Evolutionary conservation across 2,888 invertebrate genomes (phyloP).

Genomic region (Aquatica leii): DNA sequence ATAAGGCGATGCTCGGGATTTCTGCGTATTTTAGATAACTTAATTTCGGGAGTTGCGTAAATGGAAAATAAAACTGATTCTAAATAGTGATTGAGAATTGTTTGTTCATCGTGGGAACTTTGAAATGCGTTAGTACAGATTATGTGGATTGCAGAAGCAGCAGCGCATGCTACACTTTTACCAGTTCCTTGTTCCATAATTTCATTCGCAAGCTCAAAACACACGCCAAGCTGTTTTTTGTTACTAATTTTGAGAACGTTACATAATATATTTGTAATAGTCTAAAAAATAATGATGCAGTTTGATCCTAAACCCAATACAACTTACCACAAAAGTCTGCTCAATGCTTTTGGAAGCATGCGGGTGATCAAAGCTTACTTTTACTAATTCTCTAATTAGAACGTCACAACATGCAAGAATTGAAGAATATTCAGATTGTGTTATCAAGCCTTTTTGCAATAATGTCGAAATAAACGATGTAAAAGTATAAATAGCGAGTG

Average conservation of each 20-base stretch:
- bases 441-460: neutral
- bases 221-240: neutral
- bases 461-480: neutral
- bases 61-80: constrained; percentile 24
- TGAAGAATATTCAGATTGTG: neutral
- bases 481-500: neutral
- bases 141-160: neutral
- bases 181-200: neutral
- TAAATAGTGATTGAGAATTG: constrained; percentile 13
- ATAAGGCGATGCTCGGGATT: constrained; percentile 27
- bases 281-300: constrained; percentile 15
- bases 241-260: neutral
- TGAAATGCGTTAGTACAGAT: constrained; percentile 5
- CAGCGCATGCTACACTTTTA: constrained; percentile 1
- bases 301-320: neutral
- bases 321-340: constrained; percentile 22
- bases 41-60: constrained; percentile 10
- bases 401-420: neutral
- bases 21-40: constrained; percentile 22
- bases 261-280: constrained; percentile 11
- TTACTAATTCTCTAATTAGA: neutral
- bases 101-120: neutral
- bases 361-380: neutral
- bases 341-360: constrained; percentile 1
- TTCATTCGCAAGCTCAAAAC: neutral